phyloP scores from a whole-genome alignment of 2,113 vertebrate genomes.

The Macrotis lagotis region DNA sequence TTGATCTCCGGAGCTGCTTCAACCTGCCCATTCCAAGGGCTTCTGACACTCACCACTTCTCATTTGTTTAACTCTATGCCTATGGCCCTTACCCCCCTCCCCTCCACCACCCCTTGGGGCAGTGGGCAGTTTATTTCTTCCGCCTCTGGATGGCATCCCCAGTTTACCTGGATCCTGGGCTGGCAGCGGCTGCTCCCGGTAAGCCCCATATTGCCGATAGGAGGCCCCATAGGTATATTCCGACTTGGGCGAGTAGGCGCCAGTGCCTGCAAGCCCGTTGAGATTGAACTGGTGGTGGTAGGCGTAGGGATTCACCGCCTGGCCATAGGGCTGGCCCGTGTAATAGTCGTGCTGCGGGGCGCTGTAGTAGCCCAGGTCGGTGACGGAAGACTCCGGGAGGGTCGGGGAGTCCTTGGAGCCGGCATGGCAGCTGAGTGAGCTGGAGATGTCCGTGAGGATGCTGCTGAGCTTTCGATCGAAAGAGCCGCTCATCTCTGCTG shows the following conservation, averaged over 20 bases:
- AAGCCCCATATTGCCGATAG: constrained; percentile 94
- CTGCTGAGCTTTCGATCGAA: constrained; percentile 97
- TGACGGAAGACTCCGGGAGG: constrained; percentile 95
- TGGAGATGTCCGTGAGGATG: constrained; percentile 95
- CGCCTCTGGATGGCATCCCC: neutral
- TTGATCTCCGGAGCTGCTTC: neutral
- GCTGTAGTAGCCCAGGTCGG: constrained; percentile 97
- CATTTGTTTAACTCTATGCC: neutral
- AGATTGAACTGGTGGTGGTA: constrained; percentile 94
- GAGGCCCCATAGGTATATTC: constrained; percentile 93
- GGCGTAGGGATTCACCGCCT: constrained; percentile 90
- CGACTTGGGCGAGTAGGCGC: constrained; percentile 94
- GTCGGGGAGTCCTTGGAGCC: constrained; percentile 97
- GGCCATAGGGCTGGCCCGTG: constrained; percentile 89
- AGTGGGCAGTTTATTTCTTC: neutral
- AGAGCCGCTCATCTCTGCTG: constrained; percentile 91
- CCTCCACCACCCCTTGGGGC: too few relatives aligned
- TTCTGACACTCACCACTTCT: neutral
- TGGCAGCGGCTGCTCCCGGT: constrained; percentile 94
- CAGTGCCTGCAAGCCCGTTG: constrained; percentile 89
- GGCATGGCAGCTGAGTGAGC: constrained; percentile 96
- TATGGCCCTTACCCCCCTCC: neutral
- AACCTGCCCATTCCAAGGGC: neutral
- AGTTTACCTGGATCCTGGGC: constrained; percentile 90
- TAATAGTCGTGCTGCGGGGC: constrained; percentile 95